These are phyloP conservation scores for Paralvinella palmiformis DNA, from an alignment of 1,140 invertebrate species.

Conservation along the genomic window DNA sequence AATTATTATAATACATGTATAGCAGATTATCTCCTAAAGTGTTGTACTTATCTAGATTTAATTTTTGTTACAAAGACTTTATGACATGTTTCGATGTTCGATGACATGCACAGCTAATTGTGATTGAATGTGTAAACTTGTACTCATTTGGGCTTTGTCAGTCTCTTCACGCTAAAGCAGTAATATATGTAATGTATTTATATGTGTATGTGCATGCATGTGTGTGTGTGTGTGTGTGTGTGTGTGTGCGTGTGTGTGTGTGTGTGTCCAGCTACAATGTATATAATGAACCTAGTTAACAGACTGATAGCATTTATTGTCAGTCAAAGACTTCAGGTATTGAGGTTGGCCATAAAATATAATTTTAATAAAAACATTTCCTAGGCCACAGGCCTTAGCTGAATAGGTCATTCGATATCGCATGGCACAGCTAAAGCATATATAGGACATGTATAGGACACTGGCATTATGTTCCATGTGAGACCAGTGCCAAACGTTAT, in stretches of 20 bases:
- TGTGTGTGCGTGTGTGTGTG: not conserved
- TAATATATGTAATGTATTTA: too few relatives aligned
- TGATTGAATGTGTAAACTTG: too few relatives aligned
- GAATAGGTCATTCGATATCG: not conserved
- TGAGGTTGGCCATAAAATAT: too few relatives aligned
- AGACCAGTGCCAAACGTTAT: not conserved
- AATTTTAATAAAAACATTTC: too few relatives aligned
- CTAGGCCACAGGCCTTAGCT: not conserved
- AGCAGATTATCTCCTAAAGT: too few relatives aligned
- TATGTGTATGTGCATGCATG: not conserved
- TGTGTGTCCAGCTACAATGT: not conserved
- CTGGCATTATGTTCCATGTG: not conserved
- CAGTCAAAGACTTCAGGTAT: not conserved
- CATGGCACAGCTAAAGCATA: not conserved
- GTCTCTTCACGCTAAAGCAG: too few relatives aligned
- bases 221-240: not conserved
- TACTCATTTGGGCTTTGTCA: too few relatives aligned
- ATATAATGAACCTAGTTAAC: not conserved
- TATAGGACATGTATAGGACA: not conserved
- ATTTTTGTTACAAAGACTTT: too few relatives aligned
- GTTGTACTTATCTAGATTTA: too few relatives aligned
- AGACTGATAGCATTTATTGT: not conserved
- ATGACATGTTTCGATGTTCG: too few relatives aligned
- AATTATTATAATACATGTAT: too few relatives aligned
- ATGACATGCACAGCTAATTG: too few relatives aligned